These are phyloP conservation scores for Trichogramma pretiosum DNA, from an alignment of 1,140 invertebrate species.

Conservation along the genomic window DNA sequence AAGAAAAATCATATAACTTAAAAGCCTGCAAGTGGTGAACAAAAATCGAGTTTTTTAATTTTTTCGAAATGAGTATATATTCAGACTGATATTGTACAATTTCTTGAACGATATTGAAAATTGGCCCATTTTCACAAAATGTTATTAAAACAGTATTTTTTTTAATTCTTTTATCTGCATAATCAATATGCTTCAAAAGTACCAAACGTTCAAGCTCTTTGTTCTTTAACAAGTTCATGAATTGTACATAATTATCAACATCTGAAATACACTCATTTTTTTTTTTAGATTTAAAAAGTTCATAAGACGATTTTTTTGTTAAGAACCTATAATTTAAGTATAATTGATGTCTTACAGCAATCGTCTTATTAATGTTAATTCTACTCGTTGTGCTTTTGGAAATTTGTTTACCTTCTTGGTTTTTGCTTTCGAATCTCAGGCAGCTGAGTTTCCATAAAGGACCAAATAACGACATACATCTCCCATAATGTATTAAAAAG, in stretches of 20 bases:
- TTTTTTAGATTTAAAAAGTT: not conserved
- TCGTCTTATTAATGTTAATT: conserved; percentile 12
- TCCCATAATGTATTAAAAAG: conserved; percentile 12
- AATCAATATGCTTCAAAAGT: not conserved
- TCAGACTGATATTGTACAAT: not conserved
- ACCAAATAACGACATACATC: conserved; percentile 12
- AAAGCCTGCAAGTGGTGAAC: not conserved
- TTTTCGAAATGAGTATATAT: not conserved
- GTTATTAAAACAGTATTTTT: not conserved
- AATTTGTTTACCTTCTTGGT: conserved; percentile 10
- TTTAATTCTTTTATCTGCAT: not conserved
- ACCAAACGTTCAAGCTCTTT: not conserved
- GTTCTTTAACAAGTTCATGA: not conserved
- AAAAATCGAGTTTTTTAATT: not conserved
- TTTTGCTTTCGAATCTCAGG: conserved; percentile 14
- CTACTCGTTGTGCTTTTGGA: conserved; percentile 11
- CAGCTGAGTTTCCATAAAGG: conserved; percentile 12
- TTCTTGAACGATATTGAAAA: not conserved
- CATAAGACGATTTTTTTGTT: not conserved
- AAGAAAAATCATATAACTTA: not conserved
- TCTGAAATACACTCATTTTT: not conserved
- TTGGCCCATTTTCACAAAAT: not conserved
- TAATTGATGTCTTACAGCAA: conserved; percentile 1
- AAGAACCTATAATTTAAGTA: not conserved
- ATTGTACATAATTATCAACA: not conserved